A percentile compares a stretch with the other conserved stretches of the same genome.
These are phyloP conservation scores for Muscina levida DNA, from an alignment of 2,888 invertebrate species.

Conservation along the genomic window DNA sequence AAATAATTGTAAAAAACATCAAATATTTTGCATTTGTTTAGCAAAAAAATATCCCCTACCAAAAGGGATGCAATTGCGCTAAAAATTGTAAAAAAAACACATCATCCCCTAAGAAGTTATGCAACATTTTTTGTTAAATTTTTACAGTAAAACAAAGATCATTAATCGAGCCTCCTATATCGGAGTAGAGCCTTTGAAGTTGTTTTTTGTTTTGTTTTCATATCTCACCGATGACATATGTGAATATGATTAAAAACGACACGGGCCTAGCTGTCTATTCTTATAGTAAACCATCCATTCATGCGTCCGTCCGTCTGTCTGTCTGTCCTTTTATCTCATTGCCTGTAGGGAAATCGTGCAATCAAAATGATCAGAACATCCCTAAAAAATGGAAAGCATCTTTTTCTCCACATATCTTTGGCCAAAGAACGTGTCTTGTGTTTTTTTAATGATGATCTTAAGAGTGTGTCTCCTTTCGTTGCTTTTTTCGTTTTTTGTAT, in stretches of 20 bases:
- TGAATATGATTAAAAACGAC: constrained; percentile 36
- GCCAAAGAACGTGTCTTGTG: constrained; percentile 54
- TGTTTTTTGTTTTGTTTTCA: not conserved
- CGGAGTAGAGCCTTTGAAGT: constrained; percentile 41
- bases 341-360: too few species aligned
- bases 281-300: not conserved
- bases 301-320: too few species aligned
- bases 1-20: not conserved
- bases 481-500: constrained; percentile 36
- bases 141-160: constrained; percentile 24
- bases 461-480: not conserved
- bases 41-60: constrained; percentile 4
- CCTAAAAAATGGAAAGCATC: constrained; percentile 31
- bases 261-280: constrained; percentile 7
- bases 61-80: constrained; percentile 11
- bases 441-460: constrained; percentile 36
- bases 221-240: constrained; percentile 13
- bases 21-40: constrained; percentile 35
- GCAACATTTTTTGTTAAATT: constrained; percentile 36
- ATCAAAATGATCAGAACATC: constrained; percentile 1
- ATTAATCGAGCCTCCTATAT: constrained; percentile 32
- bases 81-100: not conserved
- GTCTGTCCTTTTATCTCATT: too few species aligned
- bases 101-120: constrained; percentile 39
- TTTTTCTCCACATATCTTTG: not conserved